Evolutionary conservation across 2,797 vertebrate genomes (phyloP).

Genomic region (Pangasius krempfi): DNA sequence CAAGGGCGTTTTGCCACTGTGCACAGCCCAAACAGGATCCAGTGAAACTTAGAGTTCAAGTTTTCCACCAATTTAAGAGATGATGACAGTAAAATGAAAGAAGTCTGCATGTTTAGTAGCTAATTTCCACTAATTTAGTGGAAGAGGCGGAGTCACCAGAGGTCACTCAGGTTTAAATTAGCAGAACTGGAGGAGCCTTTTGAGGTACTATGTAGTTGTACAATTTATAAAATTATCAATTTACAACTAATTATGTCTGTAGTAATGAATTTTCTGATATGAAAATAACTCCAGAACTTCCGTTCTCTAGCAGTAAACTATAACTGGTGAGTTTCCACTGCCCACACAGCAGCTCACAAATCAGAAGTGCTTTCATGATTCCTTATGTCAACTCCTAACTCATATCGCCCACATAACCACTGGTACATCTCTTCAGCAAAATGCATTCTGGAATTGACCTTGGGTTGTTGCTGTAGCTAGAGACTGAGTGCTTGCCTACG

Average conservation of each 20-base stretch:
- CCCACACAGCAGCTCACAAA: conserved; percentile 17
- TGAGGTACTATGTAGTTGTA: not conserved
- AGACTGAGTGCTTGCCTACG: conserved; percentile 48
- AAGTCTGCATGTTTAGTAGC: not conserved
- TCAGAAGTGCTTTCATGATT: conserved; percentile 29
- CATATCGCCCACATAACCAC: conserved; percentile 20
- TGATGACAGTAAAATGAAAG: not conserved
- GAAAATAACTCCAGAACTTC: not conserved
- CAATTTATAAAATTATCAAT: not conserved
- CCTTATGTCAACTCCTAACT: conserved; percentile 33
- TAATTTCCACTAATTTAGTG: not conserved
- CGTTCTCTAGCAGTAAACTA: not conserved
- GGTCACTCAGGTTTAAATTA: not conserved
- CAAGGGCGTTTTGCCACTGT: not conserved
- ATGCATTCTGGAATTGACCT: conserved; percentile 39
- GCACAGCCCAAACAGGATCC: not conserved
- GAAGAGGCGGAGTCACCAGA: not conserved
- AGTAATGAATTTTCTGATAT: not conserved
- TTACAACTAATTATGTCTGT: not conserved
- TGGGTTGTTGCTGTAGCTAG: conserved; percentile 2
- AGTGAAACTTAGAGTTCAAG: not conserved
- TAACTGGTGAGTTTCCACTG: not conserved
- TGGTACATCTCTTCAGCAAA: conserved; percentile 42
- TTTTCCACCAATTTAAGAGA: not conserved
- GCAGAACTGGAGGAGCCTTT: not conserved